Conservation (phyloP, 23 tunicate species). For the Halocynthia roretzi region DNA sequence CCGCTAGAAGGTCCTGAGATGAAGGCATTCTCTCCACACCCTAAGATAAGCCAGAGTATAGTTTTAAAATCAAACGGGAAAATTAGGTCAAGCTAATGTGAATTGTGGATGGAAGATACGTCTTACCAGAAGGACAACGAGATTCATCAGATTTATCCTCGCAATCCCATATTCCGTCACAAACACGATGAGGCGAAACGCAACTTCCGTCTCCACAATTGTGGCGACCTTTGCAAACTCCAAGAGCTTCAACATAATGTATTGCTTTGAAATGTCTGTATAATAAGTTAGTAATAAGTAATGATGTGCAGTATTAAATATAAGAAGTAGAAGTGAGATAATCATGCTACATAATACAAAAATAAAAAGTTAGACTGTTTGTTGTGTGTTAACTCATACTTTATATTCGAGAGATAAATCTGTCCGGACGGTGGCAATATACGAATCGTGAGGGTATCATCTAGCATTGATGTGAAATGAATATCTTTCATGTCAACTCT, state of each 20-base stretch:
- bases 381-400: conserved; percentile 21
- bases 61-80: not conserved
- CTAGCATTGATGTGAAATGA: conserved; percentile 50
- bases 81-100: not conserved
- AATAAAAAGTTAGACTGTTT: not conserved
- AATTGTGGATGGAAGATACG: not conserved
- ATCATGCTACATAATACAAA: not conserved
- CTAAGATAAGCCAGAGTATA: conserved; percentile 22
- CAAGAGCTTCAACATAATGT: conserved; percentile 42
- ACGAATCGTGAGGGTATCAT: conserved; percentile 38
- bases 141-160: conserved; percentile 62
- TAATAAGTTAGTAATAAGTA: not conserved
- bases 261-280: conserved; percentile 10
- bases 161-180: conserved; percentile 85
- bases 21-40: conserved; percentile 65
- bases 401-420: conserved; percentile 29
- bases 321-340: not conserved
- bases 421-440: conserved; percentile 27
- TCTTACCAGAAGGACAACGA: conserved; percentile 73
- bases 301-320: not conserved
- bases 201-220: conserved; percentile 68
- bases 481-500: conserved; percentile 6
- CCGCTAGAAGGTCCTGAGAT: conserved; percentile 27
- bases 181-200: conserved; percentile 61
- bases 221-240: conserved; percentile 49